Base-by-base conservation (phyloP, 2,797 vertebrate genomes). In the Anisognathus igniventris region DNA sequence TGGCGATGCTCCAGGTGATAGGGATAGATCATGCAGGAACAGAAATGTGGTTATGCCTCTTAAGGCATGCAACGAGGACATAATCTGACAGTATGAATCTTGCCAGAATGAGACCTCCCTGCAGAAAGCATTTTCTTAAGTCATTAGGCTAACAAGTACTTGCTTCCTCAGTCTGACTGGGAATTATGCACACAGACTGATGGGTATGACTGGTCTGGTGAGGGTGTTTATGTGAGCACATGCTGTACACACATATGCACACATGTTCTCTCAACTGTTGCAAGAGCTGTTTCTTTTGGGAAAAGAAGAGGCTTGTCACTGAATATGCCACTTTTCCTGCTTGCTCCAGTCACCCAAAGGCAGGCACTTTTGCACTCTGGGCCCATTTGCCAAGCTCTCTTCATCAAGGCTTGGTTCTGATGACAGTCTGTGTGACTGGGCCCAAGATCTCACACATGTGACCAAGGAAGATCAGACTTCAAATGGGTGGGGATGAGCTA, bases 401-500 rank as follows among this genome's bases (percentile, higher is more conserved):
- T 80, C 19, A 23, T 42, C 33, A n/a, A 39, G 22, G 25, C 20
- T 70, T 35, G 54, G 54, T 57, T 57, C n/a, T 35, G 21, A 56
- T 2, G 15, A 39, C 54, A 67, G 16, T 4, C 25, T 60, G 16
- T 48, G 31, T 42, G n/a, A 76, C 13, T 35, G 71, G 19, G 28
- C 5, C 31, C 25, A 62, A 31, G 11, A 3, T 90, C 42, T 65
- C 42, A 71, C 37, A 18, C 1, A 1, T 4, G 20, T 8, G 51
- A 44, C 9, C 9, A 16, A 54, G 33, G 47, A 83, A 61, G 31
- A 61, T 10, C 0, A 0, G 22, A 24, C 20, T 75, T 40, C 24
- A 42, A 5, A 33, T n/a, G 42, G 4, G 12, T 45, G 27, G 51
- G 23, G 7, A 37, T 62, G 21, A 13, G 5, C 47, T 68, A 48